Conservation (phyloP, 2,113 vertebrate species). For the Upupa epops region DNA sequence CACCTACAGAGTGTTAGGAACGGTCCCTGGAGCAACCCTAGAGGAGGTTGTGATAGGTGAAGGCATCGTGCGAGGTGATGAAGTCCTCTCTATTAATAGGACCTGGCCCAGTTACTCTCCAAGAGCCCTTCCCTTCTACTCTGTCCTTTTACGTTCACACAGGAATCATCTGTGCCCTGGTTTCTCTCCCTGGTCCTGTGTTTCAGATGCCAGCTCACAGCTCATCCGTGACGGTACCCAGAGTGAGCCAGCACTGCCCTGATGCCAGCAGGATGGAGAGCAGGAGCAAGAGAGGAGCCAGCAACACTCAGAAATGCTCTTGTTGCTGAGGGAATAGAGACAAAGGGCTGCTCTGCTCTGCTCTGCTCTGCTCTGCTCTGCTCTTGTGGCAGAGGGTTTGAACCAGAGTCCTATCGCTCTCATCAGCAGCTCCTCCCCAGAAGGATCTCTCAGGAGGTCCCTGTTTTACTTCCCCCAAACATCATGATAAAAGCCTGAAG, state of each 20-base stretch:
- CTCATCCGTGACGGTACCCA: neutral
- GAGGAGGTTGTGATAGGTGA: neutral
- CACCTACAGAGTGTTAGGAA: neutral
- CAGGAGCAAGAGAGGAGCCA: neutral
- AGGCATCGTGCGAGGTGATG: neutral
- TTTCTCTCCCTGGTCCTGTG: neutral
- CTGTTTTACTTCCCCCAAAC: neutral
- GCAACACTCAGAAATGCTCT: neutral
- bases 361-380: too few species aligned
- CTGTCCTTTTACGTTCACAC: neutral
- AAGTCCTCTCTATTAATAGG: constrained; percentile 48
- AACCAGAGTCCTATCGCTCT: neutral
- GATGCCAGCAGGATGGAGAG: neutral
- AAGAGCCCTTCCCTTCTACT: neutral
- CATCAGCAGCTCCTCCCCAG: neutral
- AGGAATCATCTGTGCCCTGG: neutral
- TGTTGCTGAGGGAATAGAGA: neutral
- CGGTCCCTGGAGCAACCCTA: neutral
- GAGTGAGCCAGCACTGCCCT: neutral
- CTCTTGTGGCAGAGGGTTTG: neutral
- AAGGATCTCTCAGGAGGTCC: neutral
- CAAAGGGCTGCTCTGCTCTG: neutral
- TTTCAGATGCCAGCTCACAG: neutral
- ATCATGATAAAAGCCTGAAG: neutral
- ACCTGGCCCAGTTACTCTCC: constrained; percentile 31